Percentiles rank a stretch among this genome's conserved stretches.
Evolutionary conservation across 1,140 invertebrate genomes (phyloP).

Genomic region (Lasioglossum albipes): DNA sequence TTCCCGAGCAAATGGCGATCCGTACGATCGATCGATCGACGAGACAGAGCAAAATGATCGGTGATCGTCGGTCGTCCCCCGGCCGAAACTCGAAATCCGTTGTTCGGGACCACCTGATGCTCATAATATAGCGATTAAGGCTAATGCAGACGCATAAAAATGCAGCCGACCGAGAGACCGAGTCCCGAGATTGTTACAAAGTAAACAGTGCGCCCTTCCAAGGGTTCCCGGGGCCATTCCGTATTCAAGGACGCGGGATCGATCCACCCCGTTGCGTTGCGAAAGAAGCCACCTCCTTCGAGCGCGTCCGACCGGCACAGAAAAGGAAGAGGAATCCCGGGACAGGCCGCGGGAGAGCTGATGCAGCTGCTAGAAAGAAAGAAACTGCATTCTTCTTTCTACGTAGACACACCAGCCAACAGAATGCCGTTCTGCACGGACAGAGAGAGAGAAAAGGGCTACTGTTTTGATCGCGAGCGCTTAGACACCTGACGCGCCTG

Average conservation of each 20-base stretch:
- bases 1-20: not conserved
- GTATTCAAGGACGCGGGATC: constrained; percentile 58
- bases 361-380: constrained; percentile 43
- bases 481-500: not conserved
- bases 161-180: constrained; percentile 63
- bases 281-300: not conserved
- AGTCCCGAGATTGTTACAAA: constrained; percentile 61
- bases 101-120: constrained; percentile 39
- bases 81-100: not conserved
- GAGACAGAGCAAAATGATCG: too few species aligned
- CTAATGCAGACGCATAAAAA: constrained; percentile 64
- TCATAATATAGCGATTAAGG: constrained; percentile 61
- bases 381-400: constrained; percentile 35
- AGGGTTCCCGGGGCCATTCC: constrained; percentile 52
- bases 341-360: not conserved
- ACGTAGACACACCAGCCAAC: not conserved
- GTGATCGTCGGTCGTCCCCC: too few species aligned
- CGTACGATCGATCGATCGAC: not conserved
- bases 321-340: constrained; percentile 46
- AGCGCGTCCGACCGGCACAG: constrained; percentile 22
- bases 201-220: constrained; percentile 59
- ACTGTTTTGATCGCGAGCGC: not conserved
- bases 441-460: not conserved
- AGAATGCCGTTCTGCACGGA: constrained; percentile 16
- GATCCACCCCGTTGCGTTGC: constrained; percentile 36